Evolutionary conservation across 2,113 vertebrate species (phyloP).

Genomic region (Oreotragus oreotragus): DNA sequence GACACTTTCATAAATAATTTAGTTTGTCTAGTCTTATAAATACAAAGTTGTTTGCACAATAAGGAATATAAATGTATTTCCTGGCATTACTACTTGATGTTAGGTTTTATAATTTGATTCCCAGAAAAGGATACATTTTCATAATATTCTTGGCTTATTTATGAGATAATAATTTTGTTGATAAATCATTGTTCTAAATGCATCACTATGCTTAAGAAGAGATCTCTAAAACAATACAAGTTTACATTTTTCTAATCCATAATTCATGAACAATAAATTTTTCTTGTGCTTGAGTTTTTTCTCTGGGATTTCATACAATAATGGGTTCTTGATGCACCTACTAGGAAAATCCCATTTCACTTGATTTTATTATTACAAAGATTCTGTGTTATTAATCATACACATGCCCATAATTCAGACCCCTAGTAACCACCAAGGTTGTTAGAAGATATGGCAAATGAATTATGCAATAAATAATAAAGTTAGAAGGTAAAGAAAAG

Average conservation of each 20-base stretch:
- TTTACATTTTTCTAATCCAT: not conserved
- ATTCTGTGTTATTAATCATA: not conserved
- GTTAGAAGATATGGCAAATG: not conserved
- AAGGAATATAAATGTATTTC: conserved; percentile 32
- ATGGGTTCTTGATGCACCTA: not conserved
- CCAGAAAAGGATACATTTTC: conserved; percentile 7
- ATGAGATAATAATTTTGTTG: conserved; percentile 25
- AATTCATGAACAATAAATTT: not conserved
- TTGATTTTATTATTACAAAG: not conserved
- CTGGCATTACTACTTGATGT: conserved; percentile 10
- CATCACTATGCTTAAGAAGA: not conserved
- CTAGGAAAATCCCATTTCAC: not conserved
- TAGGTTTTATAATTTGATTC: conserved; percentile 37
- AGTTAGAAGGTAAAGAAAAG: not conserved
- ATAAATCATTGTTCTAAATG: not conserved
- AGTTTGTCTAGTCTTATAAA: conserved; percentile 21
- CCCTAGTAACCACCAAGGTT: not conserved
- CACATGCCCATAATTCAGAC: not conserved
- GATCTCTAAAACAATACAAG: not conserved
- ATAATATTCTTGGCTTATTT: conserved; percentile 10
- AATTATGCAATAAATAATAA: not conserved
- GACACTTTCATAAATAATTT: conserved; percentile 58
- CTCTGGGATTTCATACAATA: not conserved
- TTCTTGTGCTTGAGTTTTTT: not conserved
- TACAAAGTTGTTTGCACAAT: not conserved